Evolutionary conservation across 2,797 vertebrate genomes (phyloP).

Genomic region (Gobionotothen gibberifrons): DNA sequence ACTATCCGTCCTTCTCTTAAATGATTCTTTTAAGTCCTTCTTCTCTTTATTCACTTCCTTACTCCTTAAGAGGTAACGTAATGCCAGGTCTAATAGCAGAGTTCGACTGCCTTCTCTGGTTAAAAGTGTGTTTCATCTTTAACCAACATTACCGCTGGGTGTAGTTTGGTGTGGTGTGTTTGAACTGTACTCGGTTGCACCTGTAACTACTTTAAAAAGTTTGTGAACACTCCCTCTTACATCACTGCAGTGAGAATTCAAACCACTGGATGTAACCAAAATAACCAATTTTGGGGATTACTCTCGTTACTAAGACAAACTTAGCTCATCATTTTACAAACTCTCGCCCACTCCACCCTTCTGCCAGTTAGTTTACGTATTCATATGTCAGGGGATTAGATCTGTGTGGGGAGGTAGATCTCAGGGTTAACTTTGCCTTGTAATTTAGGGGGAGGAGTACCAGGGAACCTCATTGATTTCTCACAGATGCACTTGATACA

Average conservation of each 20-base stretch:
- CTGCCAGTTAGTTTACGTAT: too few relatives aligned
- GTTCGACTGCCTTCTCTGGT: background rate
- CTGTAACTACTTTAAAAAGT: background rate
- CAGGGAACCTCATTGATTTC: too few relatives aligned
- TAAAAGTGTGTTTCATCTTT: background rate
- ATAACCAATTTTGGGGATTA: too few relatives aligned
- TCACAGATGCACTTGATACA: too few relatives aligned
- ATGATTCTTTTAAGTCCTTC: background rate
- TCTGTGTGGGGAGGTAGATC: too few relatives aligned
- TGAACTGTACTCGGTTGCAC: slow-evolving; percentile 4
- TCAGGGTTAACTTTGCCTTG: too few relatives aligned
- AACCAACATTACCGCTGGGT: background rate
- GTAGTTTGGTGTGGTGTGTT: background rate
- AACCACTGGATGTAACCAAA: background rate
- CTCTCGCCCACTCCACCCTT: too few relatives aligned
- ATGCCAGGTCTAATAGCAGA: background rate
- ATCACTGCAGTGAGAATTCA: background rate
- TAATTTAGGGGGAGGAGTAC: too few relatives aligned
- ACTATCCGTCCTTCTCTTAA: slow-evolving; percentile 7
- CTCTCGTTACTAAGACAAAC: too few relatives aligned
- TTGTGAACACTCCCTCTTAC: background rate
- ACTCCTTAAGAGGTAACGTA: background rate
- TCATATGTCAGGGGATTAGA: too few relatives aligned
- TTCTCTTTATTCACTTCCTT: background rate
- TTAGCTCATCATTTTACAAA: too few relatives aligned